phyloP scores from a whole-genome alignment of 2,888 invertebrate genomes.

The Patella caerulea region DNA sequence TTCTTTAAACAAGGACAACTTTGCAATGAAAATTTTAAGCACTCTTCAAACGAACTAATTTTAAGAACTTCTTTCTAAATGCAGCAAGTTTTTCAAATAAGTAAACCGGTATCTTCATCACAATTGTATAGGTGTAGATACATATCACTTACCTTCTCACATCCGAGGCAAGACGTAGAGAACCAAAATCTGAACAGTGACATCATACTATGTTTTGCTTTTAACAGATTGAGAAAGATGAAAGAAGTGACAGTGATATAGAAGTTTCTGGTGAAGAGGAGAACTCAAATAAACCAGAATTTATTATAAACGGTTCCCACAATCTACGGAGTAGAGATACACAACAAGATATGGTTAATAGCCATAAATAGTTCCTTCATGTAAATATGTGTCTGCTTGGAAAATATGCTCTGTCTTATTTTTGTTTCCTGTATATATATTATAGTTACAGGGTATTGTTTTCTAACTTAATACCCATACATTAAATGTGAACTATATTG shows the following conservation, averaged over 20 bases:
- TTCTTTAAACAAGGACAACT: too few species aligned
- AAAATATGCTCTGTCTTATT: not conserved
- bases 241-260: constrained; percentile 18
- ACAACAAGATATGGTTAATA: not conserved
- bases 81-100: not conserved
- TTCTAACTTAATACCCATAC: not conserved
- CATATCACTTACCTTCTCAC: too few species aligned
- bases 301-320: too few species aligned
- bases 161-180: not conserved
- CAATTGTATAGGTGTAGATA: too few species aligned
- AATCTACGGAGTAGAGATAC: not conserved
- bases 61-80: too few species aligned
- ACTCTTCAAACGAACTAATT: not conserved
- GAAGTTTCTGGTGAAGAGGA: constrained; percentile 16
- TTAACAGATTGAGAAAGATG: constrained; percentile 18
- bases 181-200: not conserved
- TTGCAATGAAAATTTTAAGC: not conserved
- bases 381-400: not conserved
- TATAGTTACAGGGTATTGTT: not conserved
- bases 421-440: not conserved
- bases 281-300: not conserved
- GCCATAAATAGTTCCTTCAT: not conserved
- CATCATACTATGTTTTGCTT: not conserved
- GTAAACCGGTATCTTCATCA: too few species aligned
- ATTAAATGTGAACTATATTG: too few species aligned